Percentiles rank a stretch among this genome's conserved stretches.
Evolutionary conservation across 2,888 invertebrate species (phyloP).

Genomic region (Lampropteryx suffumata): DNA sequence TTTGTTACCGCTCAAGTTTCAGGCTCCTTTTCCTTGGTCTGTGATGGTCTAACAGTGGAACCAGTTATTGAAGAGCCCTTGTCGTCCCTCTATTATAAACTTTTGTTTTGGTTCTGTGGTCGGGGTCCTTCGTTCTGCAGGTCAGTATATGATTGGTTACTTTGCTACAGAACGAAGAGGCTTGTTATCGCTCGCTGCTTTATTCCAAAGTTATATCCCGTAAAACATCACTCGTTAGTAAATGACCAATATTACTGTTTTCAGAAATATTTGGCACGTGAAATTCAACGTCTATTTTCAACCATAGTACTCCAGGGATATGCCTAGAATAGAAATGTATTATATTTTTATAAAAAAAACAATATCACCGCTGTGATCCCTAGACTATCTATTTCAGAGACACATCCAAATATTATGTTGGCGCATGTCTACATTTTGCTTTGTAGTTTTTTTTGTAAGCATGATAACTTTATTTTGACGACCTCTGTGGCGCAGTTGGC

Average conservation of each 20-base stretch:
- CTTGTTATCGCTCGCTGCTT: conserved; percentile 7
- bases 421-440: no score
- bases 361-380: no score
- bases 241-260: conserved; percentile 39
- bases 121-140: background rate
- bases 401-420: no score
- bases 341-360: no score
- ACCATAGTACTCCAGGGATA: no score
- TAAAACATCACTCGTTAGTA: conserved; percentile 53
- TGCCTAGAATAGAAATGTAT: no score
- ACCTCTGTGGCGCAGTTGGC: no score
- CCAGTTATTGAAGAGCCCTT: conserved; percentile 3
- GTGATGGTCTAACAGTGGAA: conserved; percentile 1
- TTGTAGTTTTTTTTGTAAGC: no score
- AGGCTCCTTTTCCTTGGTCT: conserved; percentile 41
- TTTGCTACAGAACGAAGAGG: conserved; percentile 9
- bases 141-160: conserved; percentile 6
- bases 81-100: background rate
- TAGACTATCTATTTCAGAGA: no score
- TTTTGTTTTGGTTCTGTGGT: background rate
- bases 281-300: no score
- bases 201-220: conserved; percentile 47
- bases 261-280: background rate
- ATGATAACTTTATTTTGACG: no score
- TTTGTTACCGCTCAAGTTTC: conserved; percentile 48